Conservation (phyloP, 1,140 invertebrate genomes). For the Helicoverpa zea region DNA sequence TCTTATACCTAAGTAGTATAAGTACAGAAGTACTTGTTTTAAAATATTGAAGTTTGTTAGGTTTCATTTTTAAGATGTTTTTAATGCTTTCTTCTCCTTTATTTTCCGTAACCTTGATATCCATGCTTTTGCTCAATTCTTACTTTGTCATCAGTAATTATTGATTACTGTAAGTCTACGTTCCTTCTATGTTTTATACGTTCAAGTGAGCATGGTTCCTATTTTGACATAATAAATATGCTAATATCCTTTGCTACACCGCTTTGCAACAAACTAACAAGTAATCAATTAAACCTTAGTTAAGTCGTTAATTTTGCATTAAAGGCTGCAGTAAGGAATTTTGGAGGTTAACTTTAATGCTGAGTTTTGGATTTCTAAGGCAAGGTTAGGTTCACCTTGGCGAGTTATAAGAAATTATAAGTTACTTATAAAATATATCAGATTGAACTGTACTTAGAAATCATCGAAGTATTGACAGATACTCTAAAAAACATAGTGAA, state of each 20-base stretch:
- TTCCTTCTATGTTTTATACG: no score
- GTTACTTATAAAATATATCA: background rate
- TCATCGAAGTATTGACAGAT: no score
- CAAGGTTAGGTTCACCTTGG: slow-evolving; percentile 9
- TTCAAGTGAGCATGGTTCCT: background rate
- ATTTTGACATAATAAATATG: background rate
- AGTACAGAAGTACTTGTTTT: no score
- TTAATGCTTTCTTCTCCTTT: no score
- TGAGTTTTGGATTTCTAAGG: background rate
- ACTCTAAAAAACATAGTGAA: no score
- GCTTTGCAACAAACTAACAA: background rate
- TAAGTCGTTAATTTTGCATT: slow-evolving; percentile 21
- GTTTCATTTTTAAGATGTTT: no score
- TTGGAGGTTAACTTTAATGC: background rate
- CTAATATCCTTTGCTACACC: slow-evolving; percentile 20
- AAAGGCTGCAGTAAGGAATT: background rate
- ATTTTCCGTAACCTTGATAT: no score
- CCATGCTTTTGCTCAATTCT: background rate
- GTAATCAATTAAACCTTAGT: slow-evolving; percentile 23
- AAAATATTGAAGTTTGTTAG: no score
- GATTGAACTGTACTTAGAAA: background rate
- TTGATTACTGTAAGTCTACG: no score
- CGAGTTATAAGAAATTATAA: background rate
- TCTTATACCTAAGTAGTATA: no score
- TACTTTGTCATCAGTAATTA: background rate